Percentiles rank a stretch among this genome's conserved stretches.
Conservation (phyloP, 2,797 vertebrate genomes). For the Anas acuta region DNA sequence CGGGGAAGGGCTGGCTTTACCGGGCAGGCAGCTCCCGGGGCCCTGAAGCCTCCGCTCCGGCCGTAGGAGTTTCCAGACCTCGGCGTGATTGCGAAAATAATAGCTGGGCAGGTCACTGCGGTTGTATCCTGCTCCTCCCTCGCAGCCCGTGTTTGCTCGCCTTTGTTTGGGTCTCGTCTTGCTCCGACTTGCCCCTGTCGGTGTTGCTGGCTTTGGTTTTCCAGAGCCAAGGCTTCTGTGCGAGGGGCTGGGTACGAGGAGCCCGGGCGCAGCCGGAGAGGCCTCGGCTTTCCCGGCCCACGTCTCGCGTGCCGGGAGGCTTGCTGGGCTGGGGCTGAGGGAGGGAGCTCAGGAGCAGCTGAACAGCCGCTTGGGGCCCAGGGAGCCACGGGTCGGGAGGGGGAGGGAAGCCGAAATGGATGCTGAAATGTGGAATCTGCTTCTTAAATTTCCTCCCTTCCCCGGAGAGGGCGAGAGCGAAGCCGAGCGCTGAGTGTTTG, state of each 20-base stretch:
- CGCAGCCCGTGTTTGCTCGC: not conserved
- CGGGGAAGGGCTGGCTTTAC: fast-evolving
- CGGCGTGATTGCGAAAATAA: not conserved
- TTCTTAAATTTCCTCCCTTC: slow-evolving; percentile 35
- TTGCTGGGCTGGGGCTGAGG: slow-evolving; percentile 29
- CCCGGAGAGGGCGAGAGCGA: slow-evolving; percentile 7
- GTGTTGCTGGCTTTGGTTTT: not conserved
- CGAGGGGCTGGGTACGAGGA: not conserved
- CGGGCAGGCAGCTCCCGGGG: not conserved
- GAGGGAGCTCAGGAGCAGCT: slow-evolving; percentile 33
- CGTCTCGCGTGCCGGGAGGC: not conserved
- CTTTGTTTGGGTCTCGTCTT: slow-evolving; percentile 46
- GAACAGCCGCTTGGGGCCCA: not conserved
- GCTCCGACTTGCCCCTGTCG: slow-evolving; percentile 20
- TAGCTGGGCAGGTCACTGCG: slow-evolving; percentile 18
- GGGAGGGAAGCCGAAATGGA: slow-evolving; percentile 35
- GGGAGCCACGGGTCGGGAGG: not conserved
- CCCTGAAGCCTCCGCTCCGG: not conserved
- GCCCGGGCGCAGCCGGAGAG: not conserved
- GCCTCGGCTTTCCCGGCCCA: slow-evolving; percentile 4
- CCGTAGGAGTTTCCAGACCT: not conserved
- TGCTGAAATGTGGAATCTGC: slow-evolving; percentile 46
- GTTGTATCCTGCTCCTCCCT: slow-evolving; percentile 51
- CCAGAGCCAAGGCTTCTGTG: fast-evolving
- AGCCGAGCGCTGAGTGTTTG: slow-evolving; percentile 8